Base-by-base conservation (phyloP, 2,113 vertebrate species). In the Solea solea region DNA sequence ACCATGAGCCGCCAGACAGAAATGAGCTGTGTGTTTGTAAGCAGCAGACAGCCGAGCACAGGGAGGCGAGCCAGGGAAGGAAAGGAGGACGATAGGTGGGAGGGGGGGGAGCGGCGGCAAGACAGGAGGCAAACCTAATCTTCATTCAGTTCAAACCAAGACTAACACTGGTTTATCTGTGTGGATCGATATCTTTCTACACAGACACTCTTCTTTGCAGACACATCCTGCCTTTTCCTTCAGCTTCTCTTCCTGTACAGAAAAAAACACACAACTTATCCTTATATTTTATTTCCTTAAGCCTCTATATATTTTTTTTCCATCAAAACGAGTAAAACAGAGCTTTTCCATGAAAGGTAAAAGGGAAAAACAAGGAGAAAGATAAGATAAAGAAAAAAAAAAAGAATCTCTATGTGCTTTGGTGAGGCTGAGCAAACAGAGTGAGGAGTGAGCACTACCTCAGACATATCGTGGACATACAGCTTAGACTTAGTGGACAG, bases 401-500 rank as follows among this genome's bases (percentile, higher is more conserved):
- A 8, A 64, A 61, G 53, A 66, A 72, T 44, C 62, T 83, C 80
- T 77, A 72, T 53, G 55, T 60, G 76, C 77, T 88, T 90, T 88
- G 69, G 41, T 2, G 67, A 69, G 75, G 73, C 77, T 69, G 73
- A 74, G 88, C 70, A 80, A 83, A 85, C 72, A 84, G 54, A 72
- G 54, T 44, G 66, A 75, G 81, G 68, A n/a, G 83, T 78, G 72
- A 85, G 76, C 50, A 59, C 45, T 54, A 66, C 72, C 72, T 74
- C 72, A 80, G 80, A 85, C 80, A 61, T 80, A 82, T 86, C 81
- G 34, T 58, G 74, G 84, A 89, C 87, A 79, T 49, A 69, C 76
- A 82, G 89, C 86, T 87, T 82, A 87, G 84, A 86, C 86, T 87
- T 81, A 81, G 76, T 40, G 85, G 81, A 80, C 76, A 77, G 80